Base-by-base conservation (phyloP, 2,113 vertebrate species). In the Notothenia coriiceps region DNA sequence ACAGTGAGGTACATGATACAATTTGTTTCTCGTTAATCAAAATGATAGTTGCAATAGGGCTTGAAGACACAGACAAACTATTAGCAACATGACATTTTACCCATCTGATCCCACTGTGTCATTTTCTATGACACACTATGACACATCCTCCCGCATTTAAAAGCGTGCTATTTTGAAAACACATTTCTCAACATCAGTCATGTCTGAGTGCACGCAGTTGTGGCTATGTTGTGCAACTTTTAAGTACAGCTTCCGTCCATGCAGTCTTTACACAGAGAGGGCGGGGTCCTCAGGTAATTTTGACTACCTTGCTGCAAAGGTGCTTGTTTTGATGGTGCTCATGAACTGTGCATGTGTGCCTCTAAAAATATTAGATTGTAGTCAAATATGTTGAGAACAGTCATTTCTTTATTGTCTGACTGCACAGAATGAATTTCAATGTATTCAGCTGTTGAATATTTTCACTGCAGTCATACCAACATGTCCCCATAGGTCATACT, bases 211-310 rank as follows among this genome's bases (percentile, higher is more conserved):
- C 84, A 76, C 79, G 56, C 79, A 64, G 46, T 73, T 40, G 88
- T 83, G 86, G 89, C 73, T 72, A 56, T 79, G 74, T 92, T 94
- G 90, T 90, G 92, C 80, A 93, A 95, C 80, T 60, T 89, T 83
- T 83, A 90, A 91, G 57, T 88, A 82, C 66, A 87, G 80, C 79
- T 79, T 85, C 64, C 33, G 40, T 84, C 44, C 70, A 40, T 66
- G 50, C 72, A 69, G 35, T 49, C 72, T 64, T 61, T 47, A 60
- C 72, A 80, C 33, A 61, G 69, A 76, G 50, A 79, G 86, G 89
- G 90, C 67, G 82, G 46, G 54, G 63, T 80, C 66, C 57, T 56
- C 75, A 43, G 62, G 56, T 49, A 62, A 25, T 77, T 66, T 59
- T 29, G 62, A 52, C 68, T 83, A 80, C 77, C 79, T 65, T 74